Conservation (phyloP, 2,888 invertebrate species). For the Eudemis profundana region DNA sequence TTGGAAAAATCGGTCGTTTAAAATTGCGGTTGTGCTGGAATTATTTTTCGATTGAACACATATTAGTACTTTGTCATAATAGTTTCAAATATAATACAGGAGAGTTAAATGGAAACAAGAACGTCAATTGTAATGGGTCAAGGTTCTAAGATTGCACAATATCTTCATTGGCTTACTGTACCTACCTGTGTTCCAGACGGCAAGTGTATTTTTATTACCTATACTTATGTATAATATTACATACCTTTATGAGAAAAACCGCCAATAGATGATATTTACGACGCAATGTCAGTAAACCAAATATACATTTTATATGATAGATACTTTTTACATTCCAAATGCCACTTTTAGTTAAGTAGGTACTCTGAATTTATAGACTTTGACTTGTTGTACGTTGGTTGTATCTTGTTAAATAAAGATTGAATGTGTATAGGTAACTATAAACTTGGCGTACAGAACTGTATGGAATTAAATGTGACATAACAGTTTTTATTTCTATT, state of each 20-base stretch:
- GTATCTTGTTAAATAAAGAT: background rate
- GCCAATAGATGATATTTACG: background rate
- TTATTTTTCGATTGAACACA: no score
- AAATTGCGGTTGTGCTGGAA: no score
- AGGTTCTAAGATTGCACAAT: no score
- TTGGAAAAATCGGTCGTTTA: no score
- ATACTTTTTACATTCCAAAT: slow-evolving; percentile 10
- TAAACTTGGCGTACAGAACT: background rate
- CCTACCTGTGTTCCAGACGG: no score
- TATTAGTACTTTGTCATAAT: no score
- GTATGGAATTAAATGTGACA: background rate
- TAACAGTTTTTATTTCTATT: background rate
- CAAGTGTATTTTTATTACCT: no score
- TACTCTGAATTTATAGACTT: background rate
- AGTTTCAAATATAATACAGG: no score
- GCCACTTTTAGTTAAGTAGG: background rate
- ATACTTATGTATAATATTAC: background rate
- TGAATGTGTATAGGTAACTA: background rate
- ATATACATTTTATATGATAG: background rate
- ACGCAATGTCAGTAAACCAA: background rate
- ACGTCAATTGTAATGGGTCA: no score
- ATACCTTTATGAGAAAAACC: background rate
- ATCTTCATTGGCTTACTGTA: no score
- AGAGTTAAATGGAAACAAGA: no score
- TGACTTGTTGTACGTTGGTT: background rate